Conservation (phyloP, 2,113 vertebrate genomes). For the Thamnaconus septentrionalis region DNA sequence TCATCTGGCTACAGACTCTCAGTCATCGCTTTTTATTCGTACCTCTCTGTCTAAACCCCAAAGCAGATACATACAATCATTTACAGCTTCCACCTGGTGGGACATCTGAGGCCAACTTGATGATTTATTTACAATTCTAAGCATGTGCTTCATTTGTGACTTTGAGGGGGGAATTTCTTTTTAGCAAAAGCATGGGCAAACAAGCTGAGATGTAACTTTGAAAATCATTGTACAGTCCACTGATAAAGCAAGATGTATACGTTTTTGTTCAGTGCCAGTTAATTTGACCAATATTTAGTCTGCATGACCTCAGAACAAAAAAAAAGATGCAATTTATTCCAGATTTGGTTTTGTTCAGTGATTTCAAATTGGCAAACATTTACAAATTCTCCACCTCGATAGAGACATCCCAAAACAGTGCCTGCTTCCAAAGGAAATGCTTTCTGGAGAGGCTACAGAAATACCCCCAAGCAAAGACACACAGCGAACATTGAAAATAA, state of each 20-base stretch:
- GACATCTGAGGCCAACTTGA: slow-evolving; percentile 34
- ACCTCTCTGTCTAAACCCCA: slow-evolving; percentile 41
- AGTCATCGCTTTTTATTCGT: slow-evolving; percentile 59
- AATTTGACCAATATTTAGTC: slow-evolving; percentile 13
- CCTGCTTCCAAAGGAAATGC: slow-evolving; percentile 22
- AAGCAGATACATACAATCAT: slow-evolving; percentile 43
- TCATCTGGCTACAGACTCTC: slow-evolving; percentile 66
- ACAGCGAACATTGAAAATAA: slow-evolving; percentile 35
- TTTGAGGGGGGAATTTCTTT: no score
- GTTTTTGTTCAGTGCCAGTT: slow-evolving; percentile 1
- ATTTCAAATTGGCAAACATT: slow-evolving; percentile 3
- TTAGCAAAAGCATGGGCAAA: slow-evolving; percentile 29
- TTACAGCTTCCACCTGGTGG: slow-evolving; percentile 42
- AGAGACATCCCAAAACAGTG: slow-evolving; percentile 24
- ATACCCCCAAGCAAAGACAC: slow-evolving; percentile 19
- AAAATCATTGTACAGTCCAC: not conserved
- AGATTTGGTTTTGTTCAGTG: not conserved
- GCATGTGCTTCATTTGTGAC: slow-evolving; percentile 26
- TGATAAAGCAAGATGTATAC: slow-evolving; percentile 1
- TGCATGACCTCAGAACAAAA: not conserved
- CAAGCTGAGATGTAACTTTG: slow-evolving; percentile 42
- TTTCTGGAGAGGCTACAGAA: slow-evolving; percentile 24
- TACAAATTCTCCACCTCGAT: slow-evolving; percentile 8
- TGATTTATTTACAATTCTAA: slow-evolving; percentile 62
- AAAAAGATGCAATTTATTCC: no score